These are phyloP conservation scores for Myoxocephalus aenaeus DNA, from an alignment of 2,797 vertebrate species.

Conservation along the genomic window DNA sequence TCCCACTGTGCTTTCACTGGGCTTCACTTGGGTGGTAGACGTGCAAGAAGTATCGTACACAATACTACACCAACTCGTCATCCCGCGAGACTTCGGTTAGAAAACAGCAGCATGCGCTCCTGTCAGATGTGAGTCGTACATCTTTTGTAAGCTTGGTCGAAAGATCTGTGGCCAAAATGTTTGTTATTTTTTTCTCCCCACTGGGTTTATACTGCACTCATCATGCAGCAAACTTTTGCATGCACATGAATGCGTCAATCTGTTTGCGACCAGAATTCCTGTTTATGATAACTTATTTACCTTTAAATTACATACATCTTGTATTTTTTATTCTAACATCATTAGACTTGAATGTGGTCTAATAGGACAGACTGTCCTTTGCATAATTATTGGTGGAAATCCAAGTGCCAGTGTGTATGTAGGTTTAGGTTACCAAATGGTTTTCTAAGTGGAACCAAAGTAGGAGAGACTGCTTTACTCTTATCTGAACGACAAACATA, in stretches of 20 bases:
- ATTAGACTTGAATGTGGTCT: background rate
- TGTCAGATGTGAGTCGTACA: background rate
- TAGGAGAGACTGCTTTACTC: too few relatives aligned
- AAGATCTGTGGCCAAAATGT: background rate
- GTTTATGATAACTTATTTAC: background rate
- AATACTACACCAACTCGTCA: rapidly evolving
- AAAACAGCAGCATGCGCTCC: background rate
- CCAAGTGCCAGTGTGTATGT: background rate
- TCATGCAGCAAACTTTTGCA: background rate
- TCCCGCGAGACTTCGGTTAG: constrained; percentile 48
- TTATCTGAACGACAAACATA: too few relatives aligned
- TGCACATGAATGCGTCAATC: background rate
- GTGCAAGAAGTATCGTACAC: too few relatives aligned
- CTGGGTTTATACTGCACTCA: background rate
- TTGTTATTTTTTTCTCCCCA: background rate
- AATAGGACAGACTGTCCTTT: background rate
- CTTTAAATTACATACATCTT: background rate
- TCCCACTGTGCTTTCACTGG: background rate
- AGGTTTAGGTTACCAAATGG: background rate
- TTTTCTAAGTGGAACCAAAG: background rate
- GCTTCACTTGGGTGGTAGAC: background rate
- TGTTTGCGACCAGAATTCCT: background rate
- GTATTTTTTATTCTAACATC: background rate
- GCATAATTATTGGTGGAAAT: background rate
- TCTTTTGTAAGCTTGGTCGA: background rate